Percentiles rank a stretch among this genome's conserved stretches.
These are phyloP conservation scores for Charaxes varanes DNA, from an alignment of 1,140 invertebrate genomes.

Conservation along the genomic window DNA sequence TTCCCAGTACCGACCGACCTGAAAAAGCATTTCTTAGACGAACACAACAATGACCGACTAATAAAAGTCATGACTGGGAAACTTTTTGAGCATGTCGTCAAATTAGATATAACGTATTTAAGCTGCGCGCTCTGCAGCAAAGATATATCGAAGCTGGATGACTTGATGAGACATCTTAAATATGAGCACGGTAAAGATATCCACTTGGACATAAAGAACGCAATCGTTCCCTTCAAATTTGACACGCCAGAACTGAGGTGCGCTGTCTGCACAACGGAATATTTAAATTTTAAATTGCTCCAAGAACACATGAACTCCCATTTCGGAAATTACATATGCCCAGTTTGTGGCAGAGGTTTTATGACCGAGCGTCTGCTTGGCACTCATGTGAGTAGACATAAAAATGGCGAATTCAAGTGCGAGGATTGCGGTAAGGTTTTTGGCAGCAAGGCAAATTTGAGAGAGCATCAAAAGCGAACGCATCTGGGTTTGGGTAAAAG, in stretches of 20 bases:
- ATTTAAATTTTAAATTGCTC: slow-evolving; percentile 51
- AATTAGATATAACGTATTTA: slow-evolving; percentile 46
- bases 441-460: slow-evolving; percentile 26
- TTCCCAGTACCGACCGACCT: slow-evolving; percentile 33
- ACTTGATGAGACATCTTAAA: slow-evolving; percentile 39
- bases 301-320: slow-evolving; percentile 64
- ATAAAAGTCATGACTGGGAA: slow-evolving; percentile 33
- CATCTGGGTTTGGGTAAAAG: slow-evolving; percentile 36
- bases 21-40: slow-evolving; percentile 46
- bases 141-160: slow-evolving; percentile 28
- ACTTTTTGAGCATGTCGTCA: slow-evolving; percentile 40
- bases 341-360: slow-evolving; percentile 80
- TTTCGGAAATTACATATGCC: slow-evolving; percentile 79
- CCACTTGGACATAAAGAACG: slow-evolving; percentile 33
- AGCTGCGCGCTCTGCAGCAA: slow-evolving; percentile 36
- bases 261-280: slow-evolving; percentile 48
- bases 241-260: slow-evolving; percentile 48
- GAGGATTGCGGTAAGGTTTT: slow-evolving; percentile 39
- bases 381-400: slow-evolving; percentile 36
- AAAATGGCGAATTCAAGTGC: slow-evolving; percentile 33
- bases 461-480: slow-evolving; percentile 31
- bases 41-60: slow-evolving; percentile 41
- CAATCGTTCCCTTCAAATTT: slow-evolving; percentile 49
- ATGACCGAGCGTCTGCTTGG: slow-evolving; percentile 29
- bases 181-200: slow-evolving; percentile 31